These are phyloP conservation scores for Mus minutoides DNA, from an alignment of 2,797 vertebrate genomes.

Conservation along the genomic window DNA sequence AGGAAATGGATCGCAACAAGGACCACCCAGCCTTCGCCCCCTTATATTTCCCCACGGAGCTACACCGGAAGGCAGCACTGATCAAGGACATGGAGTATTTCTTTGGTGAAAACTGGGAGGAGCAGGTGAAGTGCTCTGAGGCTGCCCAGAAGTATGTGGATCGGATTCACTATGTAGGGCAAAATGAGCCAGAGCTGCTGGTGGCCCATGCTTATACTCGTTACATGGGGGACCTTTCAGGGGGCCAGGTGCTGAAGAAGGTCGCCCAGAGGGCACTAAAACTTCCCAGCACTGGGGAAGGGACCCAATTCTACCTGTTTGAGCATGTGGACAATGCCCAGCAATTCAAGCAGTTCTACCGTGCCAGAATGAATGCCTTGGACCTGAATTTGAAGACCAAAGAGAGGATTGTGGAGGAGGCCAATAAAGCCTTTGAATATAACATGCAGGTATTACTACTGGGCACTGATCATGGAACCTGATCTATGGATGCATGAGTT, in stretches of 20 bases:
- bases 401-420: slow-evolving; percentile 93
- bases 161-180: slow-evolving; percentile 93
- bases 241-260: slow-evolving; percentile 97
- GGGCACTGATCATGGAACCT: not conserved
- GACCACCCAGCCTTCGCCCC: slow-evolving; percentile 93
- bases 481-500: not conserved
- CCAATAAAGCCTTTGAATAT: slow-evolving; percentile 93
- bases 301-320: slow-evolving; percentile 95
- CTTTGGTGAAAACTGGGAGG: slow-evolving; percentile 94
- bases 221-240: slow-evolving; percentile 99
- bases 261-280: slow-evolving; percentile 97
- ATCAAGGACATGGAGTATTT: slow-evolving; percentile 94
- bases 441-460: slow-evolving; percentile 94
- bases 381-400: slow-evolving; percentile 92
- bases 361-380: slow-evolving; percentile 96
- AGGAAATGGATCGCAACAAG: slow-evolving; percentile 96
- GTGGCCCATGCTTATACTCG: slow-evolving; percentile 97
- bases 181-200: slow-evolving; percentile 92
- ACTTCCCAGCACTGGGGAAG: slow-evolving; percentile 94
- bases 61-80: slow-evolving; percentile 93
- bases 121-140: slow-evolving; percentile 90
- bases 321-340: slow-evolving; percentile 93
- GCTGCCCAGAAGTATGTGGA: slow-evolving; percentile 93
- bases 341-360: slow-evolving; percentile 97
- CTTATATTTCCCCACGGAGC: slow-evolving; percentile 95